Base-by-base conservation (phyloP, 2,797 vertebrate genomes). In the Florisuga fusca region DNA sequence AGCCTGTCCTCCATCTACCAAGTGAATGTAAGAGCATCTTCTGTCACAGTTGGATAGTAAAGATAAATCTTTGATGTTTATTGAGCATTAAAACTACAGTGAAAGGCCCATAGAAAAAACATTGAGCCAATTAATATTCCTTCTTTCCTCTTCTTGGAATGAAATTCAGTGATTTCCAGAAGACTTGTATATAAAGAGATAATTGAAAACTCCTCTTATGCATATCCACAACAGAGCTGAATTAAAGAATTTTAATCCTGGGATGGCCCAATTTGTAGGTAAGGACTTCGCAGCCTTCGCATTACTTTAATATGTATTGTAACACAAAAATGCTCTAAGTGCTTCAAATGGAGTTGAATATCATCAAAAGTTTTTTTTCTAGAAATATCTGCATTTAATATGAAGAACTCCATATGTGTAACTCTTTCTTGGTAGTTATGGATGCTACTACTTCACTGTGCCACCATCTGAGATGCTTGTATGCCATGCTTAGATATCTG, bases 21-120 rank as follows among this genome's bases (percentile, higher is more conserved):
- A 94, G 85, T 91, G 79, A 95, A 69, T 78, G 59, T 92, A 93
- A 94, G 82, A 95, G 87, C 91, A 89, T 92, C 90, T 90, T 87
- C 92, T 96, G 88, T 93, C 92, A 90, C 84, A 85, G 86, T 21
- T 88, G 84, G 84, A 72, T 90, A 90, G 87, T 91, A 87, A 93
- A 92, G 58, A 95, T 96, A 94, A 96, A 95, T 96, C 93, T 90
- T 93, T 93, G 87, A 90, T 96, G 87, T 95, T 96, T 93, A 93
- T 94, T 78, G 94, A 91, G 84, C 94, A 91, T 86, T 96, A 92
- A 95, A 94, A 69, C 72, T 89, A 66, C 76, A 94, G 66, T 88
- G 82, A 95, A 93, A 95, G 76, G 66, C 79, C 81, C 73, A 90
- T 89, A 92, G 71, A 85, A 82, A 97, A 94, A 87, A 71, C 96